Conservation (phyloP, 1,140 invertebrate species). For the Sminthurinus signatus region DNA sequence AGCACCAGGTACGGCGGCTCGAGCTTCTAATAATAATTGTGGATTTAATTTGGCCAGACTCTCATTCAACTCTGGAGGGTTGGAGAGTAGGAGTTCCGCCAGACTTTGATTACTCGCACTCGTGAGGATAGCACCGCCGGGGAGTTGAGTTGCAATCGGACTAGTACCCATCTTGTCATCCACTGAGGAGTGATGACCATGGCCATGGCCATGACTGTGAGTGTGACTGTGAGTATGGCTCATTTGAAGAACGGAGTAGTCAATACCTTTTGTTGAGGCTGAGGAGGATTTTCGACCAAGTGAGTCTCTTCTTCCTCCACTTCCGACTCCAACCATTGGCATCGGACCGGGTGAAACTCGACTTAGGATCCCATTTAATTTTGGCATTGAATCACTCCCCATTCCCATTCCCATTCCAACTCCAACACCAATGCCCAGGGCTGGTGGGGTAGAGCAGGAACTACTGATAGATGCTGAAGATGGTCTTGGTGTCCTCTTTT, state of each 20-base stretch:
- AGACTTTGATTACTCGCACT: slow-evolving; percentile 31
- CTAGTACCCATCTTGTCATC: slow-evolving; percentile 19
- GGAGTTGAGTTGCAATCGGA: slow-evolving; percentile 33
- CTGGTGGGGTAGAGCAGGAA: slow-evolving; percentile 32
- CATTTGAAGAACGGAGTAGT: slow-evolving; percentile 14
- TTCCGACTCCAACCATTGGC: too few relatives aligned
- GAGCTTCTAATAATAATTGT: slow-evolving; percentile 27
- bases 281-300: background rate
- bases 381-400: too few relatives aligned
- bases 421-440: too few relatives aligned
- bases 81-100: slow-evolving; percentile 27
- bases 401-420: too few relatives aligned
- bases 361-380: slow-evolving; percentile 29
- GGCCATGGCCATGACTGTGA: too few relatives aligned
- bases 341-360: slow-evolving; percentile 8
- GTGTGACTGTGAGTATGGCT: too few relatives aligned
- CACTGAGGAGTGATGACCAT: too few relatives aligned
- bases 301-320: too few relatives aligned
- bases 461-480: slow-evolving; percentile 30
- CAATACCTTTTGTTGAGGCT: background rate
- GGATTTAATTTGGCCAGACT: slow-evolving; percentile 37
- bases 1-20: background rate
- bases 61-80: slow-evolving; percentile 34
- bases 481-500: slow-evolving; percentile 20
- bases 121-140: slow-evolving; percentile 38